Evolutionary conservation across 1,140 invertebrate species (phyloP).

Genomic region (Heliothis subflexa): DNA sequence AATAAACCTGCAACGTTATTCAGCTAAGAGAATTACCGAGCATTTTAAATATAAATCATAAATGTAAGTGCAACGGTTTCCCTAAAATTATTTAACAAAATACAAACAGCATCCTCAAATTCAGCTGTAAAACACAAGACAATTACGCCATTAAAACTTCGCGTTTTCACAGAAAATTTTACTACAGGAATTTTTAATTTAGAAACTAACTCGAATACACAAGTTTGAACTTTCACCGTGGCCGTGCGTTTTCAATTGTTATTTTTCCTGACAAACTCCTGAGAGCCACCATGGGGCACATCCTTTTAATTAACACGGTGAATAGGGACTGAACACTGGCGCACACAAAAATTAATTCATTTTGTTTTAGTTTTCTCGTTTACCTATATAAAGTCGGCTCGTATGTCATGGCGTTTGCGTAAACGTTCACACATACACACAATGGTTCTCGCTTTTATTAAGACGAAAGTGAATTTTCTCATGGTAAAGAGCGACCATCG

Average conservation of each 20-base stretch:
- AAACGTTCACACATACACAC: conserved; percentile 37
- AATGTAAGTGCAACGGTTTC: background rate
- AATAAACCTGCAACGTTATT: too few species aligned
- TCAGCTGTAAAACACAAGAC: conserved; percentile 3
- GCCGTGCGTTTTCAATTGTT: conserved; percentile 35
- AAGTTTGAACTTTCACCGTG: conserved; percentile 13
- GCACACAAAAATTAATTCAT: conserved; percentile 44
- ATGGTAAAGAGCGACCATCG: conserved; percentile 11
- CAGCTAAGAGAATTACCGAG: too few species aligned
- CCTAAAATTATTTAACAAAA: background rate
- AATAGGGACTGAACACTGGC: conserved; percentile 6
- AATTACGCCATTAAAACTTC: conserved; percentile 2
- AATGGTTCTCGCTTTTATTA: conserved; percentile 2
- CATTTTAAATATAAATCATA: too few species aligned
- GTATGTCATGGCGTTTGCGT: background rate
- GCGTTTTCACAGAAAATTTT: conserved; percentile 6
- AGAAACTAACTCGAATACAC: background rate
- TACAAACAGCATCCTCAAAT: background rate
- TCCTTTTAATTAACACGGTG: conserved; percentile 44
- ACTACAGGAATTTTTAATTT: conserved; percentile 20
- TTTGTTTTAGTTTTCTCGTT: conserved; percentile 40
- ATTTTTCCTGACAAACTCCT: conserved; percentile 37
- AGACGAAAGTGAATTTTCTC: conserved; percentile 41
- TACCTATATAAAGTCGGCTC: conserved; percentile 20
- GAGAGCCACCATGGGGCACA: conserved; percentile 27